phyloP scores from a whole-genome alignment of 2,888 invertebrate species.

The Morinoia aosen region DNA sequence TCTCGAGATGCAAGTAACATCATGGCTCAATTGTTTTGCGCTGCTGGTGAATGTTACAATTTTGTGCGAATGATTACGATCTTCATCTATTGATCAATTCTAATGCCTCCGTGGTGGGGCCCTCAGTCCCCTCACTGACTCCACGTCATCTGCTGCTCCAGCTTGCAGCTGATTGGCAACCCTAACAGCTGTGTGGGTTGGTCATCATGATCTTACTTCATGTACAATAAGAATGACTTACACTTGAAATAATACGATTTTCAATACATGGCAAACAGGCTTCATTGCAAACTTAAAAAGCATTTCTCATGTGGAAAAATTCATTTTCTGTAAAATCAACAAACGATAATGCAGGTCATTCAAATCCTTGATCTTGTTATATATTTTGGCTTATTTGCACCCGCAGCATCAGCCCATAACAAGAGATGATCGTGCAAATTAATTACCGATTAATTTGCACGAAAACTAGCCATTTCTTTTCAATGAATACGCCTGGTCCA shows the following conservation, averaged over 20 bases:
- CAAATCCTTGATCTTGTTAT: neutral
- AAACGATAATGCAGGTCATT: neutral
- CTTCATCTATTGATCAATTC: conserved; percentile 13
- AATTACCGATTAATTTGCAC: neutral
- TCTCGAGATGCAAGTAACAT: neutral
- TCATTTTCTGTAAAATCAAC: neutral
- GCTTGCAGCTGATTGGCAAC: neutral
- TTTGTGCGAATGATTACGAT: neutral
- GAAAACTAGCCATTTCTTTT: neutral
- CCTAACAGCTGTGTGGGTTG: neutral
- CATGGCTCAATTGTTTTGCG: neutral
- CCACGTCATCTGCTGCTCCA: neutral
- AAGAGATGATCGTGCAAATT: neutral
- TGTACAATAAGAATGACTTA: neutral
- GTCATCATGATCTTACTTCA: neutral
- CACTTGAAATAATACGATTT: neutral
- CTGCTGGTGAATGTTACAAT: neutral
- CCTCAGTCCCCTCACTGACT: neutral
- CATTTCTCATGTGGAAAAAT: neutral
- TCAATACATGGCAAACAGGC: neutral
- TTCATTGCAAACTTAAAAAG: neutral
- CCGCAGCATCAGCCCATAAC: neutral
- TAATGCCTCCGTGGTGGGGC: neutral
- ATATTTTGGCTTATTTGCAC: neutral
- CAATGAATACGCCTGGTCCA: neutral